Conservation (phyloP, 2,797 vertebrate genomes). For the Acropternis orthonyx region DNA sequence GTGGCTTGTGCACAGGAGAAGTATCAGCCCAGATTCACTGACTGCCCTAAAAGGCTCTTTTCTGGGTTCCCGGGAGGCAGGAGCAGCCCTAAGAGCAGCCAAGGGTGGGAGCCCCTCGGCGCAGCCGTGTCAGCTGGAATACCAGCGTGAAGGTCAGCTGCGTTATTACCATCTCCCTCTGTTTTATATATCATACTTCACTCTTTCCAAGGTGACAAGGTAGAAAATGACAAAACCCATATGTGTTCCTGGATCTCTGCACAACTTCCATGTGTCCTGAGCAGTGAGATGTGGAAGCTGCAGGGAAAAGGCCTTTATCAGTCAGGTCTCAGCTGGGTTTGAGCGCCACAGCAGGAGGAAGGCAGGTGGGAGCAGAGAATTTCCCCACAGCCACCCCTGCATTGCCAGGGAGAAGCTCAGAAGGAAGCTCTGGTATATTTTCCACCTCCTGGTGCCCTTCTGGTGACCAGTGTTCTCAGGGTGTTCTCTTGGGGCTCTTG, state of each 20-base stretch:
- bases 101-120: not conserved
- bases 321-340: accelerated
- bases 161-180: not conserved
- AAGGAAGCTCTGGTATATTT: accelerated
- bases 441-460: not conserved
- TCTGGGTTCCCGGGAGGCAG: not conserved
- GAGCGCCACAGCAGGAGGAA: not conserved
- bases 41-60: not conserved
- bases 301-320: not conserved
- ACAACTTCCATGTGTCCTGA: not conserved
- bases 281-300: not conserved
- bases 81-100: not conserved
- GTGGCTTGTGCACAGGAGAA: not conserved
- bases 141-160: not conserved
- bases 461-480: too few species aligned
- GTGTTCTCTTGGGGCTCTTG: not conserved
- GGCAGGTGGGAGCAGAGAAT: not conserved
- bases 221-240: constrained; percentile 41
- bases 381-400: not conserved
- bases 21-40: not conserved
- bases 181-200: not conserved
- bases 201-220: constrained; percentile 20
- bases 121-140: not conserved
- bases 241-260: not conserved
- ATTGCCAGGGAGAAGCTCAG: not conserved